These are phyloP conservation scores for Palythoa grandiflora DNA, from an alignment of 92 coral and sea anemone species.

Conservation along the genomic window DNA sequence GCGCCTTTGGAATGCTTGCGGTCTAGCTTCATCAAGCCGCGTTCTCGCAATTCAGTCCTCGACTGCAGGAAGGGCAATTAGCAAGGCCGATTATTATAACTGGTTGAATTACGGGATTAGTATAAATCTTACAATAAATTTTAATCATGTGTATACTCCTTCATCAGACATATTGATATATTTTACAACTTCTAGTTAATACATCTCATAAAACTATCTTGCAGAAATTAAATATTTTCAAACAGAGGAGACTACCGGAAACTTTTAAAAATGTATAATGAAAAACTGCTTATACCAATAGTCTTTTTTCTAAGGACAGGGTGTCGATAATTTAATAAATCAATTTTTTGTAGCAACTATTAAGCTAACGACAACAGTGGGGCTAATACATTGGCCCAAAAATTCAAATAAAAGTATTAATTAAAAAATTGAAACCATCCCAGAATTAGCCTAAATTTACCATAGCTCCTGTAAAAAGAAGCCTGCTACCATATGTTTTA, in stretches of 20 bases:
- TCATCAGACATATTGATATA: not conserved
- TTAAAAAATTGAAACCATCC: conserved; percentile 1
- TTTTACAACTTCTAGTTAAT: conserved; percentile 1
- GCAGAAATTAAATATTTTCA: conserved; percentile 8
- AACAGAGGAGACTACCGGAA: not conserved
- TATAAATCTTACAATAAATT: too few species aligned
- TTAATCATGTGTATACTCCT: conserved; percentile 13
- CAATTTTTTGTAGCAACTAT: too few species aligned
- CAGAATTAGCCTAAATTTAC: not conserved
- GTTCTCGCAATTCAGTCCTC: too few species aligned
- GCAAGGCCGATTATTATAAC: too few species aligned
- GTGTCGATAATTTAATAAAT: conserved; percentile 5
- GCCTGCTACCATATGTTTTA: conserved; percentile 12
- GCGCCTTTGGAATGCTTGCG: too few species aligned
- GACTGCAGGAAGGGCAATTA: too few species aligned
- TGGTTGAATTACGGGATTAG: too few species aligned
- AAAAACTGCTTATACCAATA: conserved; percentile 1
- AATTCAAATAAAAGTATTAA: not conserved
- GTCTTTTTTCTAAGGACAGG: not conserved
- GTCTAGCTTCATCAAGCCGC: too few species aligned
- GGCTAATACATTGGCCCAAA: conserved; percentile 8
- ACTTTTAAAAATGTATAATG: conserved; percentile 14
- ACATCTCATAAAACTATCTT: not conserved
- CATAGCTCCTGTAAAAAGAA: not conserved
- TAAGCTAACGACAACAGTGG: conserved; percentile 7